Evolutionary conservation across 2,113 vertebrate genomes (phyloP), one percentile per base, ranked within the genome.

Genomic region (Clarias magur): DNA sequence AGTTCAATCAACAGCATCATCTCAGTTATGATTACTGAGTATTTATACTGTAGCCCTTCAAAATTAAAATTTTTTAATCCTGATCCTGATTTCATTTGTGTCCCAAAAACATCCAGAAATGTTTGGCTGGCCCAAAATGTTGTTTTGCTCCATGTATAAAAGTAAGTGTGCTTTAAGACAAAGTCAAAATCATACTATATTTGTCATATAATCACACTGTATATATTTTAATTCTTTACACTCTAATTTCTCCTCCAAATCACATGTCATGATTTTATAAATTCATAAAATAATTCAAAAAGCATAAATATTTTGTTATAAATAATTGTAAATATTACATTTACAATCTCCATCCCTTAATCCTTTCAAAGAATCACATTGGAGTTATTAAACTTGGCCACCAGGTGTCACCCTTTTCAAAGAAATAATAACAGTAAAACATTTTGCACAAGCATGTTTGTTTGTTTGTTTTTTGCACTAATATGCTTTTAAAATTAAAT

Each of bases 391-490:
- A n/a, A n/a, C 1, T 75, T 23, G 54, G 13, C 75, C 75, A 78
- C 48, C 75, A 56, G 75, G 75, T 78, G 75, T 78, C 75, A 78
- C 48, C 15, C 12, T 78, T 56, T 78, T 78, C 53, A 56, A 56
- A 56, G 25, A 78, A 78, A 75, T 38, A 48, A 75, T 48, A 4
- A 53, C 11, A 76, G 10, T 48, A 15, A 75, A 5, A 73, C 2
- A 30, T 15, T 30, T 13, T 34, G 7, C 67, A 34, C 13, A 70
- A 17, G 34, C 1, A 19, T 34, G 30, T 34, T 34, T 25, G 13
- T 34, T 34, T 25, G 12, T 65, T 48, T 48, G 6, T 70, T 34
- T 34, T 63, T 27, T 65, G 23, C 3, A 38, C 19, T 30, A 68
- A 30, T 30, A 16, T 30, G 30, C 15, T 12, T 5, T 13, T 6